A percentile compares a stretch with the other conserved stretches of the same genome.
Evolutionary conservation across 53 echinoderm and acorn worm genomes (phyloP).

Genomic region (Paracentrotus lividus): DNA sequence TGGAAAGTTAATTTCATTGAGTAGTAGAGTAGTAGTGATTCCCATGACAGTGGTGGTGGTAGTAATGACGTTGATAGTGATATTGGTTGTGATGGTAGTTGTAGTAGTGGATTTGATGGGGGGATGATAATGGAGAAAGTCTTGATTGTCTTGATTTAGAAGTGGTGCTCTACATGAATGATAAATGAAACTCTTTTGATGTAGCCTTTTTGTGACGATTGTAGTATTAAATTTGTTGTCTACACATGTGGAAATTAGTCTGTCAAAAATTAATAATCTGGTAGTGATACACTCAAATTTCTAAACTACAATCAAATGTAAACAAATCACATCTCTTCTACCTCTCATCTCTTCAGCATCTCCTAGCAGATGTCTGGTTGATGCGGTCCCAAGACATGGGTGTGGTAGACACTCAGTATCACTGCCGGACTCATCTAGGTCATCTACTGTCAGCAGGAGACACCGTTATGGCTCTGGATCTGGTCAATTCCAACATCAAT

Average conservation of each 20-base stretch:
- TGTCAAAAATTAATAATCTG: too few relatives aligned
- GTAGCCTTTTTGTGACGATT: too few relatives aligned
- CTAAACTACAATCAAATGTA: background rate
- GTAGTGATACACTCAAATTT: too few relatives aligned
- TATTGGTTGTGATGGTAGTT: background rate
- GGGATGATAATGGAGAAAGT: too few relatives aligned
- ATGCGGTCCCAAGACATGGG: conserved; percentile 90
- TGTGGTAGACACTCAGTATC: conserved; percentile 89
- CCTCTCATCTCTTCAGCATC: conserved; percentile 72
- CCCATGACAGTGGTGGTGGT: background rate
- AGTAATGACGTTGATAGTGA: background rate
- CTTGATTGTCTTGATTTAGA: too few relatives aligned
- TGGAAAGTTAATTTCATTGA: too few relatives aligned
- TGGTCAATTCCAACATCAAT: conserved; percentile 88
- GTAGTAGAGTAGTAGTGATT: too few relatives aligned
- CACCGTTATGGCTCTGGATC: conserved; percentile 87
- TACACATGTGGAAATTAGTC: too few relatives aligned
- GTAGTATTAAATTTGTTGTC: too few relatives aligned
- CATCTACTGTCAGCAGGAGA: conserved; percentile 91
- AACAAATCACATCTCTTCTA: background rate
- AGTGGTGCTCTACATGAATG: too few relatives aligned
- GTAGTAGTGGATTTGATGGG: background rate
- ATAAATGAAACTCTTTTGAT: too few relatives aligned
- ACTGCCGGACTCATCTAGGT: conserved; percentile 93
- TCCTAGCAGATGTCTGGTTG: conserved; percentile 96